Evolutionary conservation across 2,888 invertebrate genomes (phyloP), one percentile per base, ranked within the genome.

Genomic region (Ornithoptera priamus): DNA sequence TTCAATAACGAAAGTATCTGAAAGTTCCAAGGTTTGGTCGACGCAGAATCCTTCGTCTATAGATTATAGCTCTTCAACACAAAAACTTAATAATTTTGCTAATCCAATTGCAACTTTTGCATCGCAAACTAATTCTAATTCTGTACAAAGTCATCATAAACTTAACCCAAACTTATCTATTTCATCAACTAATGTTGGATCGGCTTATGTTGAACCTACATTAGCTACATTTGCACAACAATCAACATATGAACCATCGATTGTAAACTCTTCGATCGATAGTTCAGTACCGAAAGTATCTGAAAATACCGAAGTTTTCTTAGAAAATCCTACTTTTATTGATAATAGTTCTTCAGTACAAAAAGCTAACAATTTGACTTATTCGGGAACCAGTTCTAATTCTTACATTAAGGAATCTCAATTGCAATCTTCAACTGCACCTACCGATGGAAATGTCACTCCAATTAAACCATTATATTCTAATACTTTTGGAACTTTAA

Each of bases 401-500:
- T 39, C 24, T 10, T 56, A 22, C 12, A 20, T 50, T 12, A 17
- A n/a, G 7, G 62, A 42, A 24, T 22, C 57, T 62, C 42, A 53
- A 59, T 17, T 50, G 3, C 63, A 68, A 64, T 53, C 57, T 24
- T 7, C 66, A 24, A 62, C 57, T 8, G 58, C 58, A 24, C 59
- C 66, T 12, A 53, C 62, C 17, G 22, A 12, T 5, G 61, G n/a
- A 20, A 20, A 4, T 18, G 24, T 17, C 1, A 53, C 62, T 59
- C 50, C 67, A 30, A 63, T 64, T 10, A 67, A 67, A 63, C 67
- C 67, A 58, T n/a, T 15, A 1, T 61, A 56, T 10, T 64, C 60
- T 30, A 67, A 53, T 64, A 42, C 60, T 60, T 70, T 63, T 63
- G 70, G 64, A 24, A 66, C 67, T 24, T 59, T 59, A 61, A 65